These are phyloP conservation scores for Cephalopterus ornatus DNA, from an alignment of 2,113 vertebrate genomes.

Conservation along the genomic window DNA sequence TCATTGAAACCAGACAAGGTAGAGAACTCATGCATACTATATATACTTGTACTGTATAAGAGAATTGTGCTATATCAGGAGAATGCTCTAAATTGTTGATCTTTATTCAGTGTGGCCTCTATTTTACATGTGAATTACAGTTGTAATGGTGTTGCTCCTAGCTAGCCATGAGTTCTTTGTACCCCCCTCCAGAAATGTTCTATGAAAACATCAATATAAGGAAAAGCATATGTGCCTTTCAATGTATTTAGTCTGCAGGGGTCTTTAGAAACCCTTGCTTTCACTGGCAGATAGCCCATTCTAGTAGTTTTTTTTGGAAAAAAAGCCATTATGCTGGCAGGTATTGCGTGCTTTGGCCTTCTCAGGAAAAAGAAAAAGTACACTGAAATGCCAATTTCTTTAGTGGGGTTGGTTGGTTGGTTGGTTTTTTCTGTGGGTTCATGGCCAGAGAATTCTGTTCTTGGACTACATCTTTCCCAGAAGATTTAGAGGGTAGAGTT, in stretches of 20 bases:
- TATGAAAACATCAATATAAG: neutral
- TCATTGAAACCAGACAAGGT: neutral
- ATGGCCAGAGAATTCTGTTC: neutral
- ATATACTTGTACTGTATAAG: neutral
- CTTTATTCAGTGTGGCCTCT: neutral
- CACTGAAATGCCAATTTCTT: neutral
- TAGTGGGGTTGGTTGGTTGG: neutral
- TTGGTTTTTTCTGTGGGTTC: neutral
- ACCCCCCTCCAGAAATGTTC: neutral
- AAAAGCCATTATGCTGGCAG: neutral
- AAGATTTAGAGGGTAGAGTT: neutral
- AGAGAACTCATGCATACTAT: neutral
- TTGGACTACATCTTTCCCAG: neutral
- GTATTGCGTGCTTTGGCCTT: neutral
- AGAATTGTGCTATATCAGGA: neutral
- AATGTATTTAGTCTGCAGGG: neutral
- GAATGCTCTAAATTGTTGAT: neutral
- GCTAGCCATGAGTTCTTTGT: neutral
- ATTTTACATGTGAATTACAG: neutral
- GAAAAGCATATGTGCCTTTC: neutral
- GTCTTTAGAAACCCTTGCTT: neutral
- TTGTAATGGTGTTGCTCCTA: accelerated
- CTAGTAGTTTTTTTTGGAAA: neutral
- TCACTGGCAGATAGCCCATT: neutral
- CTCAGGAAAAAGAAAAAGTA: neutral